Base-by-base conservation (phyloP, 2,113 vertebrate species). In the Grammomys dolichurus region DNA sequence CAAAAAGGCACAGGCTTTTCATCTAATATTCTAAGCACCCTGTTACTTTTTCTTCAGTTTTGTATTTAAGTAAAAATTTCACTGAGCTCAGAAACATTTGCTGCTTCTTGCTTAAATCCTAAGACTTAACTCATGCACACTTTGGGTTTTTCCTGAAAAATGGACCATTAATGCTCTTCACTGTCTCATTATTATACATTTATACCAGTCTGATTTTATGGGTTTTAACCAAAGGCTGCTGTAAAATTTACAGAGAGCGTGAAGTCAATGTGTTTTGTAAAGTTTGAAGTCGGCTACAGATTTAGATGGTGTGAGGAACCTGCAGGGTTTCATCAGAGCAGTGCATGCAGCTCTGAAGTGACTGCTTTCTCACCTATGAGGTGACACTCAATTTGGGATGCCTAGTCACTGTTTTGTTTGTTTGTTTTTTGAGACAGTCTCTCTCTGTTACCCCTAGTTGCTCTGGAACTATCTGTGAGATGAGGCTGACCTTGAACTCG, bases 101-200 rank as follows among this genome's bases (percentile, higher is more conserved):
- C 58, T 54, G 7, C 81, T 73, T 72, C 5, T 40, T 93, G 86
- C 28, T 95, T 91, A 97, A 93, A 40, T 88, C 94, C 70, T 81
- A 77, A 54, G 87, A 86, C 80, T 89, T 75, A 65, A 63, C 4
- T 10, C 26, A 31, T 1, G 4, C 67, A 14, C n/a, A 89, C 89
- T 88, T 93, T 81, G 48, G 28, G 26, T 89, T 95, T 94, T 73
- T 67, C 87, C 69, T 73, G 73, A 63, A 96, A 91, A 96, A 63
- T 33, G 24, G 81, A 4, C 36, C 82, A 60, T 82, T 89, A 70
- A 78, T 76, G 24, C 56, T 95, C 56, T 76, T 87, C 3, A 33
- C 3, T 72, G 63, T 22, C 48, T 95, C 90, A 65, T 88, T 90
- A 80, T 81, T 90, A 76, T 31, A 72, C 6, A 3, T 91, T 95